Percentiles rank a stretch among this genome's conserved stretches.
Evolutionary conservation across 2,797 vertebrate species (phyloP).

Genomic region (Pseudomugil tenellus): DNA sequence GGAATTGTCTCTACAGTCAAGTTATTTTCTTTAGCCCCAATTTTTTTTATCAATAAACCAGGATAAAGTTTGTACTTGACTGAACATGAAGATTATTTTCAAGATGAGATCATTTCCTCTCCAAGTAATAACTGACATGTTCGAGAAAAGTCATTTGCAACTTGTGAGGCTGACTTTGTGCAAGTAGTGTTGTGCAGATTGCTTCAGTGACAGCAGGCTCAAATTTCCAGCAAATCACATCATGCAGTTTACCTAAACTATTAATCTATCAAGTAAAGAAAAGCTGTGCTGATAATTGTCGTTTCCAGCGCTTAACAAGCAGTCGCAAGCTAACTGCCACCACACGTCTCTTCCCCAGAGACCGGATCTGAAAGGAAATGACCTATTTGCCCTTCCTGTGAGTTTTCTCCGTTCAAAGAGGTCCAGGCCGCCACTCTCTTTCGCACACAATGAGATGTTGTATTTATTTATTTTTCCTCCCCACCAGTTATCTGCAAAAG

Average conservation of each 20-base stretch:
- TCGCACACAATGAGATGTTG: conserved; percentile 59
- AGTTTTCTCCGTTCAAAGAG: conserved; percentile 74
- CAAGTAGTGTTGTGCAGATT: conserved; percentile 2
- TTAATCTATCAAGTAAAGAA: conserved; percentile 6
- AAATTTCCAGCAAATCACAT: conserved; percentile 5
- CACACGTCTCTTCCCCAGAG: conserved; percentile 60
- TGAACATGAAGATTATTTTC: conserved; percentile 3
- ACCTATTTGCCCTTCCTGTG: conserved; percentile 78
- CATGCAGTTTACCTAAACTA: not conserved
- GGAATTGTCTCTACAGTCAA: not conserved
- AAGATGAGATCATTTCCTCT: conserved; percentile 1
- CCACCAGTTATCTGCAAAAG: conserved; percentile 75
- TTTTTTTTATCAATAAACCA: not conserved
- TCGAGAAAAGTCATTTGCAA: conserved; percentile 1
- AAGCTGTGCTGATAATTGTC: conserved; percentile 17
- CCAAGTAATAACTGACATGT: conserved; percentile 1
- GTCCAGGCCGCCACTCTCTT: conserved; percentile 58
- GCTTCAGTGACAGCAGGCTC: not conserved
- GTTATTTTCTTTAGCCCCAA: not conserved
- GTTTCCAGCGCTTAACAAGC: conserved; percentile 6
- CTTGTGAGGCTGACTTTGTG: not conserved
- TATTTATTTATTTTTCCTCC: conserved; percentile 80
- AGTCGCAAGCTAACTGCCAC: conserved; percentile 42
- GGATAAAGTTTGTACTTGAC: not conserved
- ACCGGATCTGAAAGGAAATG: conserved; percentile 75